Evolutionary conservation across 2,797 vertebrate species (phyloP), one percentile per base, ranked within the genome.

Genomic region (Thripadectes ignobilis): DNA sequence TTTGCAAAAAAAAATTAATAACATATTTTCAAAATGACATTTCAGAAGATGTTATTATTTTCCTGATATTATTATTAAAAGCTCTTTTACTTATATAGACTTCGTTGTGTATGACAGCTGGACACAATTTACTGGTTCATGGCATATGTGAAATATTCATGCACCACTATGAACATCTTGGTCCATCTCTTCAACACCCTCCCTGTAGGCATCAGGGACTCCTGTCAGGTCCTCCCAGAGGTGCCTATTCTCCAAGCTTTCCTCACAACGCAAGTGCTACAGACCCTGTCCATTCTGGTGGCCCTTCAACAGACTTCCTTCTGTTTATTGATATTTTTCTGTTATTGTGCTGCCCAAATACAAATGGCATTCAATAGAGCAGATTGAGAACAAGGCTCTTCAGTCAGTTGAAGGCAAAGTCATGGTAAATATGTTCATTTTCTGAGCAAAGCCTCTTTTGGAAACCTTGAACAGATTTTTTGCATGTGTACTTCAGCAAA

Each of bases 51-150:
- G 43, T 22, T 67, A 22, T 45, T 63, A 24, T 92, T 78, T n/a
- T 81, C 18, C 22, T 67, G 12, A 24, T 48, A 34, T 48, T 78
- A 20, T 23, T 15, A 27, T 27, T 78, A 78, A 61, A 68, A 81
- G 1, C 7, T n/a, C 17, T 9, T 45, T 63, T 52, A 32, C 7
- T 34, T 3, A 7, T 19, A 9, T 0, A 45, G 46, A 45, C 32
- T 61, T 45, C 32, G 5, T 15, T 74, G 27, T 20, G 19, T 24
- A 55, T 52, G 18, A 18, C 32, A 67, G 26, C 24, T 39, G 51
- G 38, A 36, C 18, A n/a, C 3, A 24, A 20, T 22, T 9, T 26
- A 9, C 15, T 36, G 6, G 27, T 27, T 71, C 24, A 51, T 7
- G 11, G 5, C 6, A 2, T 24, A 12, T 16, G 26, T 59, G 41